Evolutionary conservation across 2,888 invertebrate species (phyloP).

Genomic region (Drosophila antonietae): DNA sequence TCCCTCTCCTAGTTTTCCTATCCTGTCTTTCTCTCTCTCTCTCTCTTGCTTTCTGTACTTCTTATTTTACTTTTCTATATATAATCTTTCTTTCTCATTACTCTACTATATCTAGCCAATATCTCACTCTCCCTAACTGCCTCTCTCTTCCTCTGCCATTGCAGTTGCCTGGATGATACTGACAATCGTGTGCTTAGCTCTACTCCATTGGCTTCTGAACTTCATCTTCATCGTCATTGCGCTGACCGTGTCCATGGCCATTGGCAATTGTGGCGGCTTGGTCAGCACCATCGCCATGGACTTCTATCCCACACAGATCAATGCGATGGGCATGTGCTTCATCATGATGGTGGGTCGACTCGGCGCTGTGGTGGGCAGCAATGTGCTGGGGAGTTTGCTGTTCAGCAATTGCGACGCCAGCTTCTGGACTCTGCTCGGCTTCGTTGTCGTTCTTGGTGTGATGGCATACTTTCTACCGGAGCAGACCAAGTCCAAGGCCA

Average conservation of each 20-base stretch:
- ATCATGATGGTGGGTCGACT: conserved; percentile 83
- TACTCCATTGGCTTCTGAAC: conserved; percentile 87
- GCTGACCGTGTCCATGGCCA: conserved; percentile 86
- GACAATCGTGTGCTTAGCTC: conserved; percentile 86
- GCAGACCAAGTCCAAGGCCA: conserved; percentile 28
- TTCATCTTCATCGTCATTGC: conserved; percentile 87
- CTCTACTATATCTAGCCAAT: not conserved
- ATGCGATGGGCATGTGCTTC: conserved; percentile 84
- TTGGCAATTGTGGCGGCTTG: conserved; percentile 86
- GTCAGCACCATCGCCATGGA: conserved; percentile 87
- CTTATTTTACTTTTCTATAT: not conserved
- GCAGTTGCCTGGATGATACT: conserved; percentile 83
- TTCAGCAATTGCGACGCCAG: conserved; percentile 68
- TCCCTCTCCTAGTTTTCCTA: too few relatives aligned
- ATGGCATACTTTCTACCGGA: conserved; percentile 72
- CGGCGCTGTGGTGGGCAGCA: conserved; percentile 82
- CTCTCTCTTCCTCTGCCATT: not conserved
- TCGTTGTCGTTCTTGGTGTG: conserved; percentile 45
- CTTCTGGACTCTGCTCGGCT: conserved; percentile 66
- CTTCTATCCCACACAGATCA: conserved; percentile 86
- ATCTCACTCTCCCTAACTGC: too few relatives aligned
- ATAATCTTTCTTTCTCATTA: not conserved
- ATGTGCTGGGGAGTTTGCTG: conserved; percentile 75
- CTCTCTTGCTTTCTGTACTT: not conserved
- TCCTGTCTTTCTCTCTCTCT: not conserved